These are phyloP conservation scores for Heliconius hortense DNA, from an alignment of 2,888 invertebrate species.

Conservation along the genomic window DNA sequence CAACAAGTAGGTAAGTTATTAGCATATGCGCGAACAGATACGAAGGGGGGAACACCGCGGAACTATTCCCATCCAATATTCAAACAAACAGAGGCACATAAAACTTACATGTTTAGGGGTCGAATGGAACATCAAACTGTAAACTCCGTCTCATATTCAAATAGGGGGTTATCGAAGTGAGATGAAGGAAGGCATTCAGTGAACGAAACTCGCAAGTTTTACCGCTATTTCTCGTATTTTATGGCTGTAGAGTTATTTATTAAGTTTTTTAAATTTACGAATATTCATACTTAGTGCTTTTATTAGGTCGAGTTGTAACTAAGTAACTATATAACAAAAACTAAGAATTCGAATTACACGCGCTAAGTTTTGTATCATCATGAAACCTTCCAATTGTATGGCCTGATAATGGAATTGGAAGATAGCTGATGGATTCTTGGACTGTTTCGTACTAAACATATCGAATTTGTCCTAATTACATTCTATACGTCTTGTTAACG, in stretches of 20 bases:
- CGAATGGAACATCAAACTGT: conserved; percentile 61
- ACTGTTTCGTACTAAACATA: too few species aligned
- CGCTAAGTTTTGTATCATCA: too few species aligned
- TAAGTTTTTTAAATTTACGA: not conserved
- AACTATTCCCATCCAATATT: conserved; percentile 57
- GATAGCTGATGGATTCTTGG: too few species aligned
- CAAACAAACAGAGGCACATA: conserved; percentile 54
- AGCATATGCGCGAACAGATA: conserved; percentile 22
- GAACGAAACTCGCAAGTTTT: conserved; percentile 23
- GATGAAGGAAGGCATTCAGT: conserved; percentile 60
- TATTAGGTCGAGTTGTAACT: too few species aligned
- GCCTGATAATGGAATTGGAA: too few species aligned
- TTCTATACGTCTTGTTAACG: too few species aligned
- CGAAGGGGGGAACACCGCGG: conserved; percentile 36
- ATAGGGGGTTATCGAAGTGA: conserved; percentile 77
- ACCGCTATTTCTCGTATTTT: conserved; percentile 4
- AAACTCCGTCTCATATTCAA: conserved; percentile 78
- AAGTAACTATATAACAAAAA: too few species aligned
- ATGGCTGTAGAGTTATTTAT: not conserved
- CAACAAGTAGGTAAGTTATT: conserved; percentile 34
- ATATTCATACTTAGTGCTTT: too few species aligned
- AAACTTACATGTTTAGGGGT: conserved; percentile 72
- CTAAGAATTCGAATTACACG: too few species aligned
- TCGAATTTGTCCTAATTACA: too few species aligned
- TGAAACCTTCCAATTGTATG: too few species aligned